Evolutionary conservation across 2,113 vertebrate species (phyloP).

Genomic region (Alligator sinensis): DNA sequence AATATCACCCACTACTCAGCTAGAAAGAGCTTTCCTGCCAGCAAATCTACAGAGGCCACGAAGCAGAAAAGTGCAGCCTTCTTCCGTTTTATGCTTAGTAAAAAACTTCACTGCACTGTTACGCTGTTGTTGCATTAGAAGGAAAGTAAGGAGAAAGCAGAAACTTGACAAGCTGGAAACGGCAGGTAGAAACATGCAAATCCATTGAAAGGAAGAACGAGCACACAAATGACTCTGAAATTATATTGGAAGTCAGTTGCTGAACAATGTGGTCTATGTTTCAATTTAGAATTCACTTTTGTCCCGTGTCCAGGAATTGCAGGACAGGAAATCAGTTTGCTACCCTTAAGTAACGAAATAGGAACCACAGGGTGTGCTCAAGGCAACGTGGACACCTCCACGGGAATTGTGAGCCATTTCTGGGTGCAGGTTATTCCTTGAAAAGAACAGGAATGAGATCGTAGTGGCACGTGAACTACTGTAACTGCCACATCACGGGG

Average conservation of each 20-base stretch:
- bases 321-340: background rate
- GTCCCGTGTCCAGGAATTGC: background rate
- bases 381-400: background rate
- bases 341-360: background rate
- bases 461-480: background rate
- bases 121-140: background rate
- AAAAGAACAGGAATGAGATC: background rate
- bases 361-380: background rate
- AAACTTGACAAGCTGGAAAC: accelerated
- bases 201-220: background rate
- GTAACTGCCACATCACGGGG: background rate
- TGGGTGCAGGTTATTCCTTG: accelerated
- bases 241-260: background rate
- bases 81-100: background rate
- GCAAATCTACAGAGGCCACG: background rate
- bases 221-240: background rate
- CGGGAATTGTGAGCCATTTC: background rate
- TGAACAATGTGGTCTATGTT: accelerated
- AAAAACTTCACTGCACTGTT: background rate
- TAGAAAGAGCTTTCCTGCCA: background rate
- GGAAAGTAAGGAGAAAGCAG: background rate
- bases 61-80: background rate
- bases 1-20: background rate
- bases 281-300: background rate
- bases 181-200: background rate